These are phyloP conservation scores for Lissocephala sabroskyi DNA, from an alignment of 2,888 invertebrate species.

Conservation along the genomic window DNA sequence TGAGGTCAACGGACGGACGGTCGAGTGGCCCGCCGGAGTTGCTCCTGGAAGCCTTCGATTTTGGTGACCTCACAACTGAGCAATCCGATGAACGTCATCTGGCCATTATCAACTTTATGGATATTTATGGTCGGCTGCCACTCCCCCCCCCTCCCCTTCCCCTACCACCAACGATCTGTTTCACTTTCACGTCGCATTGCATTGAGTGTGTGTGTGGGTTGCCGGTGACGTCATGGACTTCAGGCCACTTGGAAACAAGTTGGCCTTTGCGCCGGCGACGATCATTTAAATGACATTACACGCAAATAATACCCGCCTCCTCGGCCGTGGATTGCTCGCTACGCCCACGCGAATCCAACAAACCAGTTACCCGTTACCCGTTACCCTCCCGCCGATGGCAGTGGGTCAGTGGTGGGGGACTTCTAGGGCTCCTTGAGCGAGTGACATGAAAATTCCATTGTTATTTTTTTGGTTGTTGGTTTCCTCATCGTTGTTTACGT, in stretches of 20 bases:
- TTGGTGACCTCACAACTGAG: conserved; percentile 10
- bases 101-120: conserved; percentile 25
- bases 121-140: conserved; percentile 51
- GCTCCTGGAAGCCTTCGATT: not conserved
- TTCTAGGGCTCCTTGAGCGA: conserved; percentile 11
- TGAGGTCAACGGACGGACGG: conserved; percentile 47
- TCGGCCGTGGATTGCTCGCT: not conserved
- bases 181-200: not conserved
- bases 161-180: not conserved
- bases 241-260: conserved; percentile 37
- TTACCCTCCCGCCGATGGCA: conserved; percentile 27
- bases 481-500: not conserved
- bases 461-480: too few relatives aligned
- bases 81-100: too few relatives aligned
- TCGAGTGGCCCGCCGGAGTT: not conserved
- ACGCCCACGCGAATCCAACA: conserved; percentile 29
- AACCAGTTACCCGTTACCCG: too few relatives aligned
- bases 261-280: conserved; percentile 47
- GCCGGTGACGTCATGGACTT: conserved; percentile 46
- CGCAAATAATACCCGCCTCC: conserved; percentile 45
- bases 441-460: conserved; percentile 43
- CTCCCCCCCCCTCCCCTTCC: conserved; percentile 13
- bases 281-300: conserved; percentile 64
- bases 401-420: conserved; percentile 36
- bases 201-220: conserved; percentile 37